Evolutionary conservation across 2,888 invertebrate species (phyloP), one percentile per base, ranked within the genome.

Genomic region (Phaonia tiefii): DNA sequence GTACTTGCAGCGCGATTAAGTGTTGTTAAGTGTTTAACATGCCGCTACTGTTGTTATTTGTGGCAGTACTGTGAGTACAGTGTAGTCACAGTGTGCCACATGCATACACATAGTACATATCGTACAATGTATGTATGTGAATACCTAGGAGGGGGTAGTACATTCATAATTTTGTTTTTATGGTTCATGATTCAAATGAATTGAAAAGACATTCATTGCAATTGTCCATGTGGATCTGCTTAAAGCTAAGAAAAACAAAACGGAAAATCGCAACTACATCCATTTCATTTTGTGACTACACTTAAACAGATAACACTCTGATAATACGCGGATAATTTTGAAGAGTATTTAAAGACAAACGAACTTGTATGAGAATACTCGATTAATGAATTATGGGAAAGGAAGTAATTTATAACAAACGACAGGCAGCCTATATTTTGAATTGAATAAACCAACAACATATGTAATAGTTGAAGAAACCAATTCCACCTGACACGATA

Each of bases 121-220:
- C 26, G 56, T 56, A 26, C 51, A 31, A 20, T 51, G 20, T 51
- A 20, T 22, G 17, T 51, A 8, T 15, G 49, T 15, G 8, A 3
- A 31, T 31, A 22, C 22, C 17, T 60, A 56, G 58, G 25, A 58
- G 5, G 22, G 22, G n/a, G 39, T 8, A 63, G 46, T 37, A 63
- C 49, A 72, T 72, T 63, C 60, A 72, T 72, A 60, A 60, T 72
- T 49, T 72, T 63, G 60, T 72, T 60, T 70, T 71, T 77, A 60
- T 72, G 72, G 77, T 77, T 77, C 71, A 76, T 65, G 76, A 76
- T 65, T 71, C 65, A 75, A 54, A 63, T 70, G 54, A 75, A 70
- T 65, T 75, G 70, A 71, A 49, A 71, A 76, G 76, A 66, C 71
- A 66, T 76, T 71, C 76, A 76, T 54, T 65, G 65, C 76, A 76